Percentiles rank a stretch among this genome's conserved stretches.
Evolutionary conservation across 2,797 vertebrate species (phyloP).

Genomic region (Hippopotamyrus pictus): DNA sequence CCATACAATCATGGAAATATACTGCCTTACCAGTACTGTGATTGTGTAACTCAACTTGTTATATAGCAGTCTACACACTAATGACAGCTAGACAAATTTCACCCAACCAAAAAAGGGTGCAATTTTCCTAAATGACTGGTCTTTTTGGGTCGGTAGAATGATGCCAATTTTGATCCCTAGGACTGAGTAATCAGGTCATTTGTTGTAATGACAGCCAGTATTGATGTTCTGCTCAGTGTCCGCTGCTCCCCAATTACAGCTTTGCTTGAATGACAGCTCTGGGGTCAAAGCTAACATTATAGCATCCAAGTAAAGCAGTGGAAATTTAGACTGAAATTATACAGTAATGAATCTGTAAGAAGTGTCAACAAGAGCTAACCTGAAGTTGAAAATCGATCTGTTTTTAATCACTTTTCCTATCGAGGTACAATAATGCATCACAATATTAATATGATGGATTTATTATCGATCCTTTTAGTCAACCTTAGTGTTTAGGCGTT

Average conservation of each 20-base stretch:
- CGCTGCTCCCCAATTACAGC: slow-evolving; percentile 43
- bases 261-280: not conserved
- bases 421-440: not conserved
- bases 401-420: not conserved
- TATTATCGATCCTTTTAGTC: not conserved
- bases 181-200: slow-evolving; percentile 64
- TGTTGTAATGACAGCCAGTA: slow-evolving; percentile 62
- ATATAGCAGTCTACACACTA: not conserved
- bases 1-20: not conserved
- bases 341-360: not conserved
- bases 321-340: not conserved
- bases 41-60: slow-evolving; percentile 3
- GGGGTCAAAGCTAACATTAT: not conserved
- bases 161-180: slow-evolving; percentile 30
- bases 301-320: not conserved
- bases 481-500: not conserved
- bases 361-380: slow-evolving; percentile 5
- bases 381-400: not conserved
- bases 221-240: slow-evolving; percentile 38
- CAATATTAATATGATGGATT: not conserved
- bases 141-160: slow-evolving; percentile 13
- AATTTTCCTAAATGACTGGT: slow-evolving; percentile 39
- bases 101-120: slow-evolving; percentile 25
- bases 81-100: slow-evolving; percentile 17
- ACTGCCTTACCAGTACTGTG: not conserved